Conservation (phyloP, 30 jellyfish, hydroid and myxozoan species). For the Chironex yamaguchii region DNA sequence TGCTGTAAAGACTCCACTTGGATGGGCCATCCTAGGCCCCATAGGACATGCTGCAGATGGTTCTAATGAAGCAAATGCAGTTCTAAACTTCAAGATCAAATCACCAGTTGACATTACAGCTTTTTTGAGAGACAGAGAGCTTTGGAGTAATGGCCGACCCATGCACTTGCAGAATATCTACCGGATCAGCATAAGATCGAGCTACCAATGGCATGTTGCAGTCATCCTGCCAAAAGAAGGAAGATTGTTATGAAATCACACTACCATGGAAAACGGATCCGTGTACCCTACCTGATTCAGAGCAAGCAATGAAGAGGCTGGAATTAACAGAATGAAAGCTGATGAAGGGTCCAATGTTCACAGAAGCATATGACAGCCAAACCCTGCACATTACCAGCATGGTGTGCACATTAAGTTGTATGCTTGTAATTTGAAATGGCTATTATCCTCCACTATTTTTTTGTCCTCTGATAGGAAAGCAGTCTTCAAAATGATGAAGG, state of each 20-base stretch:
- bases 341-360: neutral
- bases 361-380: constrained; percentile 2
- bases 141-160: neutral
- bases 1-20: neutral
- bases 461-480: too few species aligned
- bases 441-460: too few species aligned
- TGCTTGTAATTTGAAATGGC: too few species aligned
- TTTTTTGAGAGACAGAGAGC: neutral
- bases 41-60: neutral
- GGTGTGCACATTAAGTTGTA: too few species aligned
- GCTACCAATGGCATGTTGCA: neutral
- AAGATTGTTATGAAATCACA: neutral
- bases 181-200: neutral
- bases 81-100: neutral
- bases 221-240: neutral
- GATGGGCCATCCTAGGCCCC: neutral
- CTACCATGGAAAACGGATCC: constrained; percentile 48
- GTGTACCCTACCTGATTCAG: neutral
- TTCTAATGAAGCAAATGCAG: neutral
- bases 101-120: neutral
- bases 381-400: too few species aligned
- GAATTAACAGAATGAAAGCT: constrained; percentile 12
- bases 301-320: constrained; percentile 1
- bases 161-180: neutral
- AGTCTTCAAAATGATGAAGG: too few species aligned